Base-by-base conservation (phyloP, 2,888 invertebrate genomes). In the Leptinotarsa tumamoca region DNA sequence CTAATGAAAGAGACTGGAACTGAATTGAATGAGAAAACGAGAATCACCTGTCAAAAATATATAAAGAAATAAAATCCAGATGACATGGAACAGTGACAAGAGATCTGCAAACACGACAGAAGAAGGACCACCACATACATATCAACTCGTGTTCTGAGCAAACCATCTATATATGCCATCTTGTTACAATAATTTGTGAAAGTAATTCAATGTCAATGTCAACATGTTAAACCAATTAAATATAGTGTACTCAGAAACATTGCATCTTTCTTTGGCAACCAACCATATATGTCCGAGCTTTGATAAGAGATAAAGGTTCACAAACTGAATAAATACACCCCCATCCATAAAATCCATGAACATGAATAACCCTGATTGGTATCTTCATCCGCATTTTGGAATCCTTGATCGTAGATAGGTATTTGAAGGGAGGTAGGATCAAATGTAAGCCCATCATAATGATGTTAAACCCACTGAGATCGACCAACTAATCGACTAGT, bases 391-490 rank as follows among this genome's bases (percentile, higher is more conserved):
- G 54, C 27, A 43, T 73, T 67, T 58, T 23, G 54, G 23, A 50
- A 73, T 58, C 23, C 61, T 63, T 70, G 73, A 74, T 77, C 68
- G 52, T 56, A 74, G 76, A 77, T 77, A 68, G 71, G 78, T 79
- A 80, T 77, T 78, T 75, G 77, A 76, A 75, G 74, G 77, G 72
- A 67, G 71, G 74, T 54, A 43, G 77, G 79, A 81, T 80, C 75
- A 78, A 58, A 72, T 63, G 58, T 81, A 81, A 82, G 80, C 82
- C 78, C 79, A 80, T 82, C 82, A 82, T 83, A 82, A 83, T 79
- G 81, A 82, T 78, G 79, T 71, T 81, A 82, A 82, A 79, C 80
- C 80, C 76, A 75, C 80, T 80, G 81, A 79, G 79, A 78, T 78
- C 75, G 76, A 72, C 71, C 70, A 79, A 74, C 79, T 79, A 78